Conservation (phyloP, 2,113 vertebrate genomes). For the Thalassoma bifasciatum region DNA sequence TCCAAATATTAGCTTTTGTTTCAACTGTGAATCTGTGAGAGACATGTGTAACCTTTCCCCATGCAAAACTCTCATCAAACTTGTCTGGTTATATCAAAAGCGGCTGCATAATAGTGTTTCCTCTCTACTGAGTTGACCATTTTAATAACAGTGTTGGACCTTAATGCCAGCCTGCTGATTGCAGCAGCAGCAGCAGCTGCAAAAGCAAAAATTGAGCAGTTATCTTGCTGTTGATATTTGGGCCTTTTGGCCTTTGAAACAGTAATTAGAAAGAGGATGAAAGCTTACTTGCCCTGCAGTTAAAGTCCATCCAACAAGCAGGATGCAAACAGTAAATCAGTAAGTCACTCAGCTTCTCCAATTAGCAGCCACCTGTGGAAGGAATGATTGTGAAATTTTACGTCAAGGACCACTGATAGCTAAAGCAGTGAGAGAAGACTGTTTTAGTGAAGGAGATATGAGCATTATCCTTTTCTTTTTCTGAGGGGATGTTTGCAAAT, state of each 20-base stretch:
- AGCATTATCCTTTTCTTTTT: conserved; percentile 42
- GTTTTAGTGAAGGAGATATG: conserved; percentile 20
- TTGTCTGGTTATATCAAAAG: conserved; percentile 15
- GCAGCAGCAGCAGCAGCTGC: neutral
- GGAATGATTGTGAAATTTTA: conserved; percentile 18
- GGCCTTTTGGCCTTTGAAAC: conserved; percentile 20
- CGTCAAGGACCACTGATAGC: neutral
- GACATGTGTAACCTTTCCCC: conserved; percentile 16
- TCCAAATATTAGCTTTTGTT: neutral
- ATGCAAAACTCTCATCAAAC: conserved; percentile 16
- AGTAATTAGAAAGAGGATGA: conserved; percentile 21
- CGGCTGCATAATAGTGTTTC: conserved; percentile 5
- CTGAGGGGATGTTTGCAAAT: conserved; percentile 26
- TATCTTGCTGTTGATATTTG: conserved; percentile 35
- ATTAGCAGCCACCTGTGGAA: neutral
- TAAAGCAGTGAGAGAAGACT: neutral
- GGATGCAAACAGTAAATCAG: conserved; percentile 1
- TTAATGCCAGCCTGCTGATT: conserved; percentile 3
- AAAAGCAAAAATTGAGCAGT: conserved; percentile 28
- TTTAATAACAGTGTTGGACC: conserved; percentile 17
- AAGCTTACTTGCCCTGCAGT: conserved; percentile 33
- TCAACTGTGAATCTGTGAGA: neutral
- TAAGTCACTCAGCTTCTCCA: neutral
- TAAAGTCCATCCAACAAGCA: conserved; percentile 46
- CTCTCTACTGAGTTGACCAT: conserved; percentile 3